phyloP scores from a whole-genome alignment of 2,797 vertebrate genomes.

The Channallabes apus region DNA sequence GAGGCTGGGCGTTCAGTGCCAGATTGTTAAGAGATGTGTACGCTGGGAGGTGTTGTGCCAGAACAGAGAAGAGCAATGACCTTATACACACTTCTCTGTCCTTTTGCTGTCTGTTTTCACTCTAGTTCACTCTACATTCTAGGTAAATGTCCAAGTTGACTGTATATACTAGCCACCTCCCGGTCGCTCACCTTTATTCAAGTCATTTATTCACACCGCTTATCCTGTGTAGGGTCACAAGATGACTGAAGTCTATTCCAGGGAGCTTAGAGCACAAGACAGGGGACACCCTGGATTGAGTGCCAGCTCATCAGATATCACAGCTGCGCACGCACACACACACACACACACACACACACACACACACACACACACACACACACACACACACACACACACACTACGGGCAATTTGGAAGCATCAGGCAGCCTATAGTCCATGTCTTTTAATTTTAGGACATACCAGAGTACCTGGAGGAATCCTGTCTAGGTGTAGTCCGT shows the following conservation, averaged over 20 bases:
- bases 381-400: too few relatives aligned
- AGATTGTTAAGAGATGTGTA: constrained; percentile 42
- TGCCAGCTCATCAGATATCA: too few relatives aligned
- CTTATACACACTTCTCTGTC: constrained; percentile 3
- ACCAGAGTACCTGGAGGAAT: neutral
- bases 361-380: too few relatives aligned
- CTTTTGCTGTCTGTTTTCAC: constrained; percentile 26
- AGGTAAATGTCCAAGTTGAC: neutral
- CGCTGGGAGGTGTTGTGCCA: constrained; percentile 63
- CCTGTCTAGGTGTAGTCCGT: neutral
- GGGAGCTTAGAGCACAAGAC: too few relatives aligned
- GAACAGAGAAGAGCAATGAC: constrained; percentile 56
- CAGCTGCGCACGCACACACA: too few relatives aligned
- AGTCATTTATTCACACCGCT: neutral
- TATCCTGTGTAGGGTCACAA: too few relatives aligned
- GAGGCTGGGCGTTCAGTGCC: neutral
- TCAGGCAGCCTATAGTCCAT: too few relatives aligned
- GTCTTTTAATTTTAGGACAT: too few relatives aligned
- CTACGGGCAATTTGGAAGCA: too few relatives aligned
- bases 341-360: too few relatives aligned
- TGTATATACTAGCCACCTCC: neutral
- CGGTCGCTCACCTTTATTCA: neutral
- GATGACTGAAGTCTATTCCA: too few relatives aligned
- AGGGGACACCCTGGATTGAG: too few relatives aligned
- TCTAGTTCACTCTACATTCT: constrained; percentile 20